A percentile compares a stretch with the other conserved stretches of the same genome.
These are phyloP conservation scores for Stigmatopora nigra DNA, from an alignment of 2,113 vertebrate genomes.

Conservation along the genomic window DNA sequence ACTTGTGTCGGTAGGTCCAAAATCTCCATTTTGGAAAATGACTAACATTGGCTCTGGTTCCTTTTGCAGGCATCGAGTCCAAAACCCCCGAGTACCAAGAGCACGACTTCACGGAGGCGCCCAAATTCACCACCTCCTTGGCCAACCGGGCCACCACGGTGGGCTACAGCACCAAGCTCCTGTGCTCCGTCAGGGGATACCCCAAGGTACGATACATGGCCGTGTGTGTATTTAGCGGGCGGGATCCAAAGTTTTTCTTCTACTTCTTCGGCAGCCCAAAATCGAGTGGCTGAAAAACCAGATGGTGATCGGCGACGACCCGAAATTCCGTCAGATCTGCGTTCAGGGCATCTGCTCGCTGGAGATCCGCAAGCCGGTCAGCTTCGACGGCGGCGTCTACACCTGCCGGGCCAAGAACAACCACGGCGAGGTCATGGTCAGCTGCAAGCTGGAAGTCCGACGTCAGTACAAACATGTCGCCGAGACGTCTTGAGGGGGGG, in stretches of 20 bases:
- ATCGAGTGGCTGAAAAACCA: constrained; percentile 93
- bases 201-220: constrained; percentile 74
- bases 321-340: constrained; percentile 82
- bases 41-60: neutral
- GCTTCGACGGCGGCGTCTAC: constrained; percentile 87
- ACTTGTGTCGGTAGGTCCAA: too few species aligned
- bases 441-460: constrained; percentile 89
- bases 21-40: too few species aligned
- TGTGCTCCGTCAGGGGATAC: constrained; percentile 81
- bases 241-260: too few species aligned
- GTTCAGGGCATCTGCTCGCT: constrained; percentile 87
- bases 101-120: constrained; percentile 79
- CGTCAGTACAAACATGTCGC: constrained; percentile 63
- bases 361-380: constrained; percentile 88
- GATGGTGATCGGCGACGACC: constrained; percentile 87
- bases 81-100: constrained; percentile 74
- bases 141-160: constrained; percentile 78
- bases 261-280: constrained; percentile 73
- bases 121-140: constrained; percentile 86
- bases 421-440: constrained; percentile 78
- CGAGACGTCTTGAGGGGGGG: neutral
- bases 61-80: constrained; percentile 64
- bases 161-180: constrained; percentile 88
- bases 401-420: constrained; percentile 83
- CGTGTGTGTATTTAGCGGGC: neutral